Percentiles rank a stretch among this genome's conserved stretches.
Conservation (phyloP, 1,140 invertebrate species). For the Pseudoatta argentina region DNA sequence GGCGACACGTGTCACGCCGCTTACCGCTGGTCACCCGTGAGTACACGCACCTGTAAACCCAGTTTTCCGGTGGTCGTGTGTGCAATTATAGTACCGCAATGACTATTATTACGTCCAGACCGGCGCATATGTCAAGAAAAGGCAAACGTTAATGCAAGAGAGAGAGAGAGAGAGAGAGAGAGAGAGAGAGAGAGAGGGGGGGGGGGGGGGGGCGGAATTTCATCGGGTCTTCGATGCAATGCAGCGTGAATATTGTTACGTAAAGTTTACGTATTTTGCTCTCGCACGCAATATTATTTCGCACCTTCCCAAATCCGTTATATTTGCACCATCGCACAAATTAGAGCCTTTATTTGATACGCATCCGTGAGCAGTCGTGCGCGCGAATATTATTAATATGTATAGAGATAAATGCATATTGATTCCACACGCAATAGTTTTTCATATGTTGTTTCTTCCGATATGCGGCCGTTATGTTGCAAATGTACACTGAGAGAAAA, state of each 20-base stretch:
- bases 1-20: constrained; percentile 59
- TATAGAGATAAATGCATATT: neutral
- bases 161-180: neutral
- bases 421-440: neutral
- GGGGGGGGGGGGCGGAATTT: neutral
- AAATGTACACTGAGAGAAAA: neutral
- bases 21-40: constrained; percentile 53
- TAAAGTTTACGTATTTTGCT: neutral
- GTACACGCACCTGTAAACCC: constrained; percentile 77
- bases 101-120: constrained; percentile 54
- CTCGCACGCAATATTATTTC: constrained; percentile 8
- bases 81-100: constrained; percentile 69
- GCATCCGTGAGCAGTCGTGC: neutral
- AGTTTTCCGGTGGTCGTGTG: constrained; percentile 50
- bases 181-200: neutral
- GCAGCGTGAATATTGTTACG: neutral
- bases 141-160: constrained; percentile 29
- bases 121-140: constrained; percentile 68
- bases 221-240: neutral
- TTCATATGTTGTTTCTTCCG: neutral
- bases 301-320: neutral
- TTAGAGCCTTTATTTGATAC: constrained; percentile 18
- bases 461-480: neutral
- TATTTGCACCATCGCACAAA: neutral
- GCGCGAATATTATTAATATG: constrained; percentile 14